These are phyloP conservation scores for Cheilosia impressa DNA, from an alignment of 2,888 invertebrate genomes.

Conservation along the genomic window DNA sequence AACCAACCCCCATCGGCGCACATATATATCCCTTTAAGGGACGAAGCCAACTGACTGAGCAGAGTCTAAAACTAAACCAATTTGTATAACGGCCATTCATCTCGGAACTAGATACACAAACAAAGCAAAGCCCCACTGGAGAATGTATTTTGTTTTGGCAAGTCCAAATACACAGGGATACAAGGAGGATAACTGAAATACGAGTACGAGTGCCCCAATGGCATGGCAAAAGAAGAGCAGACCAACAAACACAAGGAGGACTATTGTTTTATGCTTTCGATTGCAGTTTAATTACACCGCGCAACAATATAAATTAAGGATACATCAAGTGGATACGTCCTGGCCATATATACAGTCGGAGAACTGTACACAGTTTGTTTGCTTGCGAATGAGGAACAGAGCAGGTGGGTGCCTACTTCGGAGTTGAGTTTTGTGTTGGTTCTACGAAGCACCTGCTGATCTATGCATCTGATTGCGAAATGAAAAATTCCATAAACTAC, in stretches of 20 bases:
- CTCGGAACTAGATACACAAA: constrained; percentile 57
- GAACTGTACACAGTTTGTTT: neutral
- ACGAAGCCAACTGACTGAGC: constrained; percentile 9
- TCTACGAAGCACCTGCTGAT: neutral
- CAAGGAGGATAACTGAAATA: neutral
- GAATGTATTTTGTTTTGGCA: constrained; percentile 32
- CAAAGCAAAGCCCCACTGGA: constrained; percentile 1
- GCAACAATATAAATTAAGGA: constrained; percentile 44
- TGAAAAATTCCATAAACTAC: constrained; percentile 46
- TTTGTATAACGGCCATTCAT: constrained; percentile 55
- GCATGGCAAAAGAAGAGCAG: neutral
- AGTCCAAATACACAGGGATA: constrained; percentile 30
- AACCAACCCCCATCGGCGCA: neutral
- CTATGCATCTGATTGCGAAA: neutral
- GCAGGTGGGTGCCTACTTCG: too few relatives aligned
- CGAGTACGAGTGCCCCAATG: constrained; percentile 5
- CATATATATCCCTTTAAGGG: neutral
- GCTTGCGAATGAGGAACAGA: neutral
- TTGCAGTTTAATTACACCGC: constrained; percentile 51
- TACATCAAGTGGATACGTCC: constrained; percentile 24
- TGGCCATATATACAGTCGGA: too few relatives aligned
- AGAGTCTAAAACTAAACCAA: constrained; percentile 51
- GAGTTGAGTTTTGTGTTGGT: too few relatives aligned
- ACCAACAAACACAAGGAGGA: constrained; percentile 36
- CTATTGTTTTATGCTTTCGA: constrained; percentile 33